Percentiles rank a stretch among this genome's conserved stretches.
These are phyloP conservation scores for Diadumene lineata DNA, from an alignment of 92 coral and sea anemone genomes.

Conservation along the genomic window DNA sequence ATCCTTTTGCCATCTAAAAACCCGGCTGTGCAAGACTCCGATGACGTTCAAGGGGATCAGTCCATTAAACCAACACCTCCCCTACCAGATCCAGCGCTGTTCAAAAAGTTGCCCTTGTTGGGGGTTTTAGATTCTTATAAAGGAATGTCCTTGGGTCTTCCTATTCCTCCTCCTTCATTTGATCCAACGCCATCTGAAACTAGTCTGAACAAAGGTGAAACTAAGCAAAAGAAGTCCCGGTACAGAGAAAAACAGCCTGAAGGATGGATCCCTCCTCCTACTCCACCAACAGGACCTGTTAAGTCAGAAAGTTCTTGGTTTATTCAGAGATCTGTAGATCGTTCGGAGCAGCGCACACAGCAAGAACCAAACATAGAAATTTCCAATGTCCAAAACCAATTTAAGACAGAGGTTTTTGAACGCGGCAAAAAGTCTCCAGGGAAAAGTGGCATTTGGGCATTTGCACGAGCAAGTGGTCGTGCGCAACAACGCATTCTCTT, in stretches of 20 bases:
- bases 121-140: slow-evolving; percentile 8
- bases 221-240: slow-evolving; percentile 40
- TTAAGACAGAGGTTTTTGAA: not conserved
- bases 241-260: slow-evolving; percentile 46
- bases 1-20: not conserved
- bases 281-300: slow-evolving; percentile 22
- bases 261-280: slow-evolving; percentile 39
- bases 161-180: slow-evolving; percentile 1
- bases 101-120: slow-evolving; percentile 11
- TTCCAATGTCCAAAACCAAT: not conserved
- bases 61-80: slow-evolving; percentile 28
- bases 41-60: not conserved
- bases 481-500: slow-evolving; percentile 46
- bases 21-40: not conserved
- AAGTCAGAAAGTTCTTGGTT: slow-evolving; percentile 48
- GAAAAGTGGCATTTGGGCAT: slow-evolving; percentile 30
- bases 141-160: slow-evolving; percentile 1
- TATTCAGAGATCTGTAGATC: slow-evolving; percentile 21
- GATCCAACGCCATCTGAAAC: slow-evolving; percentile 27
- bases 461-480: slow-evolving; percentile 57
- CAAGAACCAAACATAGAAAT: not conserved
- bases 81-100: slow-evolving; percentile 5
- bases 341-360: slow-evolving; percentile 14
- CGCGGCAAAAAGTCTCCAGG: not conserved
- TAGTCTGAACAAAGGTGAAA: slow-evolving; percentile 22